A percentile compares a stretch with the other conserved stretches of the same genome.
Conservation (phyloP, 2,797 vertebrate genomes). For the Chelmon rostratus region DNA sequence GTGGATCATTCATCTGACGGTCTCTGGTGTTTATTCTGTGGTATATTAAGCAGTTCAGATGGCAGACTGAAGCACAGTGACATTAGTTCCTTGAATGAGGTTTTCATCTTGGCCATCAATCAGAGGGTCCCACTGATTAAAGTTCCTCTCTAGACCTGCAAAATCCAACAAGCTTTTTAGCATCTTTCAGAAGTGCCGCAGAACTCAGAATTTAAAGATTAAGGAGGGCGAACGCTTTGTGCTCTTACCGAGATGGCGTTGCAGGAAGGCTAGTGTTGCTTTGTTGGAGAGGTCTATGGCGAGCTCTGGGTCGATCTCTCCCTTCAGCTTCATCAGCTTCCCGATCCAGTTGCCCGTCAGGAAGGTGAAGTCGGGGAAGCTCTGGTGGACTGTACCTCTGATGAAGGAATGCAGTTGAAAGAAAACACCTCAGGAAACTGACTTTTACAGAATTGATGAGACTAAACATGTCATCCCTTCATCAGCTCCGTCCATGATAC, state of each 20-base stretch:
- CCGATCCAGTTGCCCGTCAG: constrained; percentile 89
- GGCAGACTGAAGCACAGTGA: constrained; percentile 82
- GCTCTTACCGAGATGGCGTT: constrained; percentile 92
- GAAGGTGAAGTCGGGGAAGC: constrained; percentile 97
- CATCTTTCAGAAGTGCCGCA: not conserved
- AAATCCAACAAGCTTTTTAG: not conserved
- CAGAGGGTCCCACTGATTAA: constrained; percentile 92
- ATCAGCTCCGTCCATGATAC: constrained; percentile 68
- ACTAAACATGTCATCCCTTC: no score
- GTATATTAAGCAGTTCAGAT: constrained; percentile 68
- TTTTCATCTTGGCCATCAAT: constrained; percentile 91
- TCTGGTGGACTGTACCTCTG: constrained; percentile 96
- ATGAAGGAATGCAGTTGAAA: not conserved
- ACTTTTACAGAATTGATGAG: not conserved
- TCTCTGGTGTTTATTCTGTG: not conserved
- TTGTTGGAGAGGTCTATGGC: constrained; percentile 92
- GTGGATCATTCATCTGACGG: not conserved
- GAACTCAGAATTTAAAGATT: not conserved
- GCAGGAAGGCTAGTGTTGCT: constrained; percentile 95
- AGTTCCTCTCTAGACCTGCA: constrained; percentile 90
- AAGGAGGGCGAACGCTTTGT: accelerated
- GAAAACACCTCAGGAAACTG: not conserved
- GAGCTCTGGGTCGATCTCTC: constrained; percentile 91
- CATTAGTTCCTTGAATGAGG: constrained; percentile 91
- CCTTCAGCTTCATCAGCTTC: constrained; percentile 90